A percentile compares a stretch with the other conserved stretches of the same genome.
These are phyloP conservation scores for Proisotoma minuta DNA, from an alignment of 2,888 invertebrate species.

Conservation along the genomic window DNA sequence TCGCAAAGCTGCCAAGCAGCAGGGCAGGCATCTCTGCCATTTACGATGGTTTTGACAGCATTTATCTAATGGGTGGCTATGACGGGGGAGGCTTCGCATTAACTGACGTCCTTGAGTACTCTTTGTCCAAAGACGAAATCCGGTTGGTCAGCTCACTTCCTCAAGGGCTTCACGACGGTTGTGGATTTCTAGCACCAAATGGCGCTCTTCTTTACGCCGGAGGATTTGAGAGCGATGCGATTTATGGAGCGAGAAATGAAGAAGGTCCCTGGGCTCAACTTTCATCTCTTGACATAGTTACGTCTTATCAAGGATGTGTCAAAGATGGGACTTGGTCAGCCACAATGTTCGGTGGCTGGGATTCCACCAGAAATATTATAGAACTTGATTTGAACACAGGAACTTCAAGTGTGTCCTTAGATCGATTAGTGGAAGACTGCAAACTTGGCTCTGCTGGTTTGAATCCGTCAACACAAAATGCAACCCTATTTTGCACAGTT, in stretches of 20 bases:
- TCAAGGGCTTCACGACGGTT: neutral
- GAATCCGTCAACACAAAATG: neutral
- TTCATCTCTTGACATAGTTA: neutral
- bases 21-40: neutral
- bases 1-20: neutral
- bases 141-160: neutral
- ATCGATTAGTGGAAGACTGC: neutral
- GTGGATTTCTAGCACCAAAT: neutral
- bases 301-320: neutral
- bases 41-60: neutral
- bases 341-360: neutral
- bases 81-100: neutral
- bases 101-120: neutral
- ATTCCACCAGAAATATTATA: neutral
- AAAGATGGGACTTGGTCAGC: neutral
- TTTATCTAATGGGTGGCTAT: neutral
- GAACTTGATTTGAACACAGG: neutral
- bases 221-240: neutral
- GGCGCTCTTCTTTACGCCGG: neutral
- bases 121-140: neutral
- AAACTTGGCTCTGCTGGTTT: neutral
- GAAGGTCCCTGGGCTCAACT: neutral
- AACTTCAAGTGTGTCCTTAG: neutral
- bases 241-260: neutral
- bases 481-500: neutral